Percentiles rank a stretch among this genome's conserved stretches.
Evolutionary conservation across 2,888 invertebrate genomes (phyloP).

Genomic region (Lottia scabra): DNA sequence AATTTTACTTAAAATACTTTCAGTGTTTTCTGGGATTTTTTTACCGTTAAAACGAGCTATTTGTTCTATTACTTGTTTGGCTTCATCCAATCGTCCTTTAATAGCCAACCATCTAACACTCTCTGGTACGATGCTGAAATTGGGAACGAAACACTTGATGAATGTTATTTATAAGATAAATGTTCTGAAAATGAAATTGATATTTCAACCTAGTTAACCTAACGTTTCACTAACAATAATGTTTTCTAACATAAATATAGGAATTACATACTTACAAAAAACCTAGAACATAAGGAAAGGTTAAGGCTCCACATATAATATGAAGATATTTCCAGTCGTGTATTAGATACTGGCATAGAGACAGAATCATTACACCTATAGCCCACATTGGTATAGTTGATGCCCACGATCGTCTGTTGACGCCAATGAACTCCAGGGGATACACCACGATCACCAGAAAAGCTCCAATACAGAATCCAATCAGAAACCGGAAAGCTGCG

Average conservation of each 20-base stretch:
- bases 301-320: constrained; percentile 13
- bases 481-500: constrained; percentile 36
- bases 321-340: constrained; percentile 22
- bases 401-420: constrained; percentile 16
- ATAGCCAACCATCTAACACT: constrained; percentile 41
- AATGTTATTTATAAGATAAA: too few species aligned
- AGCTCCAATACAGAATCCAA: constrained; percentile 33
- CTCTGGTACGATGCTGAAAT: constrained; percentile 41
- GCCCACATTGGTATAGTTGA: constrained; percentile 15
- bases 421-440: constrained; percentile 20
- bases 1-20: constrained; percentile 19
- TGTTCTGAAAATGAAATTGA: too few species aligned
- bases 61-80: constrained; percentile 26
- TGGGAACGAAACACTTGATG: too few species aligned
- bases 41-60: constrained; percentile 34
- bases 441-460: constrained; percentile 26
- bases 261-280: constrained; percentile 16
- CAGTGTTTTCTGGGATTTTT: constrained; percentile 26
- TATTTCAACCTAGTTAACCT: too few species aligned
- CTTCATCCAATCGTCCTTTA: constrained; percentile 30
- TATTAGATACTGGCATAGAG: constrained; percentile 9
- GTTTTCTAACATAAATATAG: too few species aligned
- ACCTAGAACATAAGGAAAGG: constrained; percentile 10
- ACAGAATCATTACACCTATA: constrained; percentile 8
- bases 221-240: too few species aligned